Evolutionary conservation across 2,113 vertebrate species (phyloP).

Genomic region (Coptodon rendalli): DNA sequence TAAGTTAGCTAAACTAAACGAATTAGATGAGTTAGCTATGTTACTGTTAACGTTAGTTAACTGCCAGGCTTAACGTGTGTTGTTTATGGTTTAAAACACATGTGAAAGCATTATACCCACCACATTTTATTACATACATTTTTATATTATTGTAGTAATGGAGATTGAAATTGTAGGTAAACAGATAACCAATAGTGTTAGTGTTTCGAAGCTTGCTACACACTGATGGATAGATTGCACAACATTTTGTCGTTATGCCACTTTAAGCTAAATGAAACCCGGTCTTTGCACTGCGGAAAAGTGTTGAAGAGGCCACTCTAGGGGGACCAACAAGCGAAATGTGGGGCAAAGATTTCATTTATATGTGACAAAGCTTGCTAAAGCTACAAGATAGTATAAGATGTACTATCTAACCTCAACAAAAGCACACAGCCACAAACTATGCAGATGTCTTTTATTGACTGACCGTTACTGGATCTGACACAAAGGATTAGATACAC

Average conservation of each 20-base stretch:
- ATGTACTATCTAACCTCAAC: background rate
- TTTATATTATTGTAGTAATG: background rate
- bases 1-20: background rate
- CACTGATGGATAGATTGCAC: background rate
- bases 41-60: background rate
- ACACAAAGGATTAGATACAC: background rate
- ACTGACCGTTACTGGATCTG: background rate
- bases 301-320: background rate
- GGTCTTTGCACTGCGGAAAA: background rate
- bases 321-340: background rate
- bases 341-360: background rate
- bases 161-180: background rate
- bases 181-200: background rate
- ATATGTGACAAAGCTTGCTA: background rate
- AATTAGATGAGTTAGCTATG: background rate
- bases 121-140: background rate
- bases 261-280: background rate
- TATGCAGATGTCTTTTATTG: background rate
- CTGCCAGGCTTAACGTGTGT: background rate
- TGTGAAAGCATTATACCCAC: background rate
- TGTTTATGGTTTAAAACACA: background rate
- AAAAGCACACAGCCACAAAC: background rate
- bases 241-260: background rate
- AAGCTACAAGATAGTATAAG: background rate
- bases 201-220: background rate